Evolutionary conservation across 2,888 invertebrate species (phyloP), one percentile per base, ranked within the genome.

Genomic region (Mayetiola destructor): DNA sequence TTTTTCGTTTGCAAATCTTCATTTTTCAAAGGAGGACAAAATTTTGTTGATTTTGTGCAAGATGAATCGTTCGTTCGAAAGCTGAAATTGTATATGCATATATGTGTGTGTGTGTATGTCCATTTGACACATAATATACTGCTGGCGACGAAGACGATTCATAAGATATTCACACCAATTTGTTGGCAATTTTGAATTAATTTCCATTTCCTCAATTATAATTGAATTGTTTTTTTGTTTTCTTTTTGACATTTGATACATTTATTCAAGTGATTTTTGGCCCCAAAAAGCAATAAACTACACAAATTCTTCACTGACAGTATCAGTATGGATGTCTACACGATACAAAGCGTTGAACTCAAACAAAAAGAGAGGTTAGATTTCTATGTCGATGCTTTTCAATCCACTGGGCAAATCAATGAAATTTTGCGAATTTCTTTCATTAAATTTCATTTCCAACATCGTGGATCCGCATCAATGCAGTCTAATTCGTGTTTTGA

Each of bases 41-140:
- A n/a, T n/a, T n/a, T n/a, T n/a, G n/a, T n/a, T n/a, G n/a, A n/a
- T n/a, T n/a, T n/a, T n/a, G n/a, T n/a, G n/a, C n/a, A n/a, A n/a
- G n/a, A n/a, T n/a, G n/a, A n/a, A n/a, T n/a, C n/a, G n/a, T n/a
- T n/a, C n/a, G n/a, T n/a, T n/a, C n/a, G n/a, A n/a, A n/a, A n/a
- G n/a, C n/a, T n/a, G n/a, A n/a, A n/a, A n/a, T n/a, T n/a, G n/a
- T n/a, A n/a, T n/a, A n/a, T n/a, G n/a, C 39, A 40, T 23, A 2
- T n/a, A 6, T 42, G 6, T 23, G 2, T 48, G 5, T 27, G 2
- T 14, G 23, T 48, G 3, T 48, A 6, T 48, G 16, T 48, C n/a
- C 16, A n/a, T 48, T 48, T 48, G 48, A 48, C 48, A 48, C n/a
- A n/a, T n/a, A n/a, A n/a, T n/a, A 2, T 48, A 27, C 48, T n/a